Percentiles rank a stretch among this genome's conserved stretches.
phyloP scores from a whole-genome alignment of 2,797 vertebrate genomes.

The Yasuhikotakia modesta region DNA sequence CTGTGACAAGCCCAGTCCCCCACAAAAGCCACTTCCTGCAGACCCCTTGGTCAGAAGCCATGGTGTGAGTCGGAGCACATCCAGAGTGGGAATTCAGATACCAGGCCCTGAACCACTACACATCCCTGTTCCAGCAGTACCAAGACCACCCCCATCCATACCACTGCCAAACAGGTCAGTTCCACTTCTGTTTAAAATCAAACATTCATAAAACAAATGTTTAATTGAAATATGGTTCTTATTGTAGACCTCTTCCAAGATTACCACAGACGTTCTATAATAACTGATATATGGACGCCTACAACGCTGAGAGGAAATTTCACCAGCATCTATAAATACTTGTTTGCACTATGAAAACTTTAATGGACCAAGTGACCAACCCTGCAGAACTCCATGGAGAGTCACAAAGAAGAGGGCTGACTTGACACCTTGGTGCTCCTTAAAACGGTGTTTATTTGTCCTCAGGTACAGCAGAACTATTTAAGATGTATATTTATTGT shows the following conservation, averaged over 20 bases:
- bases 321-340: conserved; percentile 81
- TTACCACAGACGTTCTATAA: conserved; percentile 81
- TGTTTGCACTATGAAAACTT: conserved; percentile 91
- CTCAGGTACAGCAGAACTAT: conserved; percentile 98
- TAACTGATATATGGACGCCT: conserved; percentile 55
- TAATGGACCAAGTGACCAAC: conserved; percentile 52
- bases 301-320: conserved; percentile 32
- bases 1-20: conserved; percentile 84
- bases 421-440: conserved; percentile 79
- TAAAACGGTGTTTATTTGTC: conserved; percentile 85
- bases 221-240: background rate
- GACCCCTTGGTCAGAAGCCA: conserved; percentile 79
- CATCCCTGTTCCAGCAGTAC: conserved; percentile 47
- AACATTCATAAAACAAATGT: background rate
- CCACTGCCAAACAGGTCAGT: conserved; percentile 82
- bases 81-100: conserved; percentile 53
- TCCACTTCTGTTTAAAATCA: background rate
- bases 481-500: conserved; percentile 94
- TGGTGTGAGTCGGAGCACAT: conserved; percentile 59
- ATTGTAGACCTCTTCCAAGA: conserved; percentile 76
- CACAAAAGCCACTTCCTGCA: conserved; percentile 92
- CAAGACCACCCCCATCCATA: conserved; percentile 66
- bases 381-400: conserved; percentile 63
- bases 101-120: conserved; percentile 41
- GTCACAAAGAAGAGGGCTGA: conserved; percentile 70